phyloP scores from a whole-genome alignment of 1,140 invertebrate species.

The Chironomus tepperi region DNA sequence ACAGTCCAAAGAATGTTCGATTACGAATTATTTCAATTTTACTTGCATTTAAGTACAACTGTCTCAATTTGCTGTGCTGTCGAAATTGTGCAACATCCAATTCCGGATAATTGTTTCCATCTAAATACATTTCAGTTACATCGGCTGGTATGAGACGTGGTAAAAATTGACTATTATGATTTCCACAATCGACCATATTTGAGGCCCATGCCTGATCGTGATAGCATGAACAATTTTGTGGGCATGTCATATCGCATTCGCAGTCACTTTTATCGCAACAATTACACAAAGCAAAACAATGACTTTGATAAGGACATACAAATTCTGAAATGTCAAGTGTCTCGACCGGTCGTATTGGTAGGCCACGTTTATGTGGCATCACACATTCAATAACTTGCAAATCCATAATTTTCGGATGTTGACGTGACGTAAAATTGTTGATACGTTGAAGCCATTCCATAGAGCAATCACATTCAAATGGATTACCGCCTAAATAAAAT shows the following conservation, averaged over 20 bases:
- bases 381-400: slow-evolving; percentile 76
- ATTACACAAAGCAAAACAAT: slow-evolving; percentile 87
- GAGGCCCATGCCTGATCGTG: slow-evolving; percentile 87
- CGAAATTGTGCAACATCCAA: slow-evolving; percentile 85
- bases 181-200: slow-evolving; percentile 85
- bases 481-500: slow-evolving; percentile 81
- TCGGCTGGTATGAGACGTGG: slow-evolving; percentile 87
- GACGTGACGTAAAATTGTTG: slow-evolving; percentile 71
- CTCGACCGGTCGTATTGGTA: slow-evolving; percentile 57
- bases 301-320: slow-evolving; percentile 81
- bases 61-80: slow-evolving; percentile 78
- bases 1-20: slow-evolving; percentile 82
- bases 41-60: slow-evolving; percentile 77
- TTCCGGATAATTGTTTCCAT: slow-evolving; percentile 77
- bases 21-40: slow-evolving; percentile 81
- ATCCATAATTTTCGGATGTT: slow-evolving; percentile 79
- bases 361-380: slow-evolving; percentile 64
- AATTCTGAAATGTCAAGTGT: slow-evolving; percentile 66
- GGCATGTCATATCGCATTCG: slow-evolving; percentile 92
- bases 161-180: slow-evolving; percentile 61
- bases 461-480: slow-evolving; percentile 82
- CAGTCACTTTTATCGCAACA: slow-evolving; percentile 93
- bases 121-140: slow-evolving; percentile 82
- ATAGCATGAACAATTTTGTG: slow-evolving; percentile 83
- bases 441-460: slow-evolving; percentile 87